Evolutionary conservation across 2,797 vertebrate species (phyloP), one percentile per base, ranked within the genome.

Genomic region (Paratrypauchen microcephalus): DNA sequence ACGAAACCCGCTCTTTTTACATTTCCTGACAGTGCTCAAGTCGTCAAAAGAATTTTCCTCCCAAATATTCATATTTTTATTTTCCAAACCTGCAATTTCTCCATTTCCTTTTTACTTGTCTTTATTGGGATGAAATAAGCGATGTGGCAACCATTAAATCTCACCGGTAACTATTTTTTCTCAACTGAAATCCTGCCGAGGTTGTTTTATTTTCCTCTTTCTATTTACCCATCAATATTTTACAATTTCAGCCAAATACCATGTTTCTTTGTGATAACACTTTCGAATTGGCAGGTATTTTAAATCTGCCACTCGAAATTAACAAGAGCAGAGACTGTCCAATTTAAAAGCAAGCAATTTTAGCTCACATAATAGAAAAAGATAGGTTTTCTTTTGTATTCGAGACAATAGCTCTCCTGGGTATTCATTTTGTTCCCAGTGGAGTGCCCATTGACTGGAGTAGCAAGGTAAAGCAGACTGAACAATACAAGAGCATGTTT

Each of bases 381-480:
- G 47, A 48, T 26, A 36, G 16, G 58, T 32, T 16, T 18, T 59
- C 28, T 54, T 84, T 77, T 75, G 57, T 81, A 52, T 70, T 62
- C 41, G 52, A 72, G 59, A 68, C 63, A 70, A 73, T 47, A 39
- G 41, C 12, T 13, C 71, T 58, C 47, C 52, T 54, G 57, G 24
- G 60, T 79, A 36, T 24, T 47, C 23, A 6, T 64, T 72, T 70
- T 60, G n/a, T 48, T 77, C 48, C 58, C 69, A 18, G 6, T 39
- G 18, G 62, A 65, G 68, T 13, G 41, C 59, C 52, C 59, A 77
- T 59, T 73, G 77, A 70, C 77, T 66, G 5, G 62, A 69, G 63
- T n/a, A 61, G 54, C 15, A 23, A 65, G 21, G 72, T 55, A 18
- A 68, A 56, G 80, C 74, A 52, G 57, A 76, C 76, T 81, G 47